These are phyloP conservation scores for Papilio polytes DNA, from an alignment of 1,140 invertebrate genomes.

Conservation along the genomic window DNA sequence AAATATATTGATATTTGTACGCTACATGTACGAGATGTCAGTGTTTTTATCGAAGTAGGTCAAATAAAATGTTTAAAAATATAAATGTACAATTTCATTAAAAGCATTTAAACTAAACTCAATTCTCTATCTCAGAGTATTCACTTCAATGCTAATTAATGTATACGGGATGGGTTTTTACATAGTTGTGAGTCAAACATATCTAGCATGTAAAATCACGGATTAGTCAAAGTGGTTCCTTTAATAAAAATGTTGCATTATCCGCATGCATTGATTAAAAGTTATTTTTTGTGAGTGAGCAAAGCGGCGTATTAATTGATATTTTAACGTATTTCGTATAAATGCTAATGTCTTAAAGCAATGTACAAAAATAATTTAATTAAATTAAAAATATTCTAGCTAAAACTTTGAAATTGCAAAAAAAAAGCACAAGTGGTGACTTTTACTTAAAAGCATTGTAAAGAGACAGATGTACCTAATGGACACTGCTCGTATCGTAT, in stretches of 20 bases:
- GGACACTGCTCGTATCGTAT: background rate
- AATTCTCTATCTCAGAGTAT: background rate
- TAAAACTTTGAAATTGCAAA: background rate
- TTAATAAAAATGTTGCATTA: background rate
- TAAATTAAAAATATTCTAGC: background rate
- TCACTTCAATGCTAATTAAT: background rate
- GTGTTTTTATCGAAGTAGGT: background rate
- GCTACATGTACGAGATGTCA: background rate
- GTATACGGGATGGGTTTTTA: background rate
- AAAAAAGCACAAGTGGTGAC: background rate
- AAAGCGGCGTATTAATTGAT: background rate
- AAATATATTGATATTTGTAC: background rate
- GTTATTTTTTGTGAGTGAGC: background rate
- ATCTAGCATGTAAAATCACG: background rate
- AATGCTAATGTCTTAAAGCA: no score
- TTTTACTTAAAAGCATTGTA: background rate
- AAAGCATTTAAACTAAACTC: background rate
- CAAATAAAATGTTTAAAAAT: background rate
- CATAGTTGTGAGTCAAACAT: background rate
- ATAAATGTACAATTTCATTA: background rate
- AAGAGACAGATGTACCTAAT: background rate
- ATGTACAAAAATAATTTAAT: no score
- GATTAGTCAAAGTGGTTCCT: background rate
- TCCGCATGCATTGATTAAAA: background rate
- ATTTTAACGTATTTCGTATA: background rate